phyloP scores from a whole-genome alignment of 2,113 vertebrate species.

The Podiceps cristatus region DNA sequence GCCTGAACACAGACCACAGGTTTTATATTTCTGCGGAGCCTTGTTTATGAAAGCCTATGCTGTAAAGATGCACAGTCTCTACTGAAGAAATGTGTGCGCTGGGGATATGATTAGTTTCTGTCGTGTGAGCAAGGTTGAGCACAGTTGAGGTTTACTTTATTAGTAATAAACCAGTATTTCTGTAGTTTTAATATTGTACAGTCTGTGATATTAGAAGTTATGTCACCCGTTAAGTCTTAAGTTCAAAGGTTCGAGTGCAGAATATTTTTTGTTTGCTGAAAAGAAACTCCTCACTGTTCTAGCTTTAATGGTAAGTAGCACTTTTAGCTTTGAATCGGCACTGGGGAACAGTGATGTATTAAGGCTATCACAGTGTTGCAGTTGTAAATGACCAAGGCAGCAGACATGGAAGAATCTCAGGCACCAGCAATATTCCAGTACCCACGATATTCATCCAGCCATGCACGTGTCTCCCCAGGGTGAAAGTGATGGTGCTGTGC shows the following conservation, averaged over 20 bases:
- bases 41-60: background rate
- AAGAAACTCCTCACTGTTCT: background rate
- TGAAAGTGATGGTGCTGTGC: background rate
- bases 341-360: background rate
- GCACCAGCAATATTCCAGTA: background rate
- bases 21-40: background rate
- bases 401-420: background rate
- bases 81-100: background rate
- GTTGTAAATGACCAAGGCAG: background rate
- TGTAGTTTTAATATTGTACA: background rate
- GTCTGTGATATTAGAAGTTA: background rate
- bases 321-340: background rate
- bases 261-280: background rate
- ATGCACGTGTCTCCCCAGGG: fast-evolving
- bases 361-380: background rate
- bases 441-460: background rate
- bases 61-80: background rate
- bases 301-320: background rate
- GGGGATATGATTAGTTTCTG: background rate
- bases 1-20: background rate
- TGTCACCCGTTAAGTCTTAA: background rate
- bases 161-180: background rate
- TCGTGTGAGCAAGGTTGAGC: background rate
- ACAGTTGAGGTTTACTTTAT: background rate
- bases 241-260: background rate